phyloP scores from a whole-genome alignment of 2,888 invertebrate species.

The Eupithecia vulgata region DNA sequence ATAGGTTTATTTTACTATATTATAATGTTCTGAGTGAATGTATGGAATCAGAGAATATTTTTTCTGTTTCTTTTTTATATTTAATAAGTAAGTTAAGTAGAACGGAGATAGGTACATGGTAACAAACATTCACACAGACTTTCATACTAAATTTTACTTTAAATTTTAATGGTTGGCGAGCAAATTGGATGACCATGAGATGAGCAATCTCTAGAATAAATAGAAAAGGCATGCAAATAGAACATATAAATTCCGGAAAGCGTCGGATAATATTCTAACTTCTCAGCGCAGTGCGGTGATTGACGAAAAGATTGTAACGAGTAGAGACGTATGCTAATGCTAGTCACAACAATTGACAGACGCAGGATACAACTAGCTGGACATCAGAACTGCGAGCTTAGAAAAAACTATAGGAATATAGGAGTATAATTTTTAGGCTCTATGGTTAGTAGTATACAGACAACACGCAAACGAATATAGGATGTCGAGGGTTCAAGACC shows the following conservation, averaged over 20 bases:
- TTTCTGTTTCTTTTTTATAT: too few relatives aligned
- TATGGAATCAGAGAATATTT: too few relatives aligned
- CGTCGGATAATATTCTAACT: slow-evolving; percentile 20
- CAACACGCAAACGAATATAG: background rate
- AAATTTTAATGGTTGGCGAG: background rate
- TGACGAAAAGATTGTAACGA: slow-evolving; percentile 38
- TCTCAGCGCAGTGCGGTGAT: slow-evolving; percentile 31
- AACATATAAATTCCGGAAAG: slow-evolving; percentile 34
- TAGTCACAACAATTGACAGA: slow-evolving; percentile 32
- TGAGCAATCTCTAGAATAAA: background rate
- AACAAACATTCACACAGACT: too few relatives aligned
- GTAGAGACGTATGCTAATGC: slow-evolving; percentile 43
- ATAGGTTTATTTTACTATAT: too few relatives aligned
- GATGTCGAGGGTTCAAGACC: background rate
- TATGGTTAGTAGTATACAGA: too few relatives aligned
- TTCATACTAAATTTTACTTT: too few relatives aligned
- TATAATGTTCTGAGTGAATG: too few relatives aligned
- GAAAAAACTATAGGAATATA: too few relatives aligned
- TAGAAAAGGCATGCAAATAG: slow-evolving; percentile 20
- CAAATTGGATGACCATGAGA: background rate
- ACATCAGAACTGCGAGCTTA: slow-evolving; percentile 7
- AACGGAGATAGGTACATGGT: too few relatives aligned
- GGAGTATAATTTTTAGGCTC: too few relatives aligned
- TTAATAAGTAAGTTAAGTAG: too few relatives aligned
- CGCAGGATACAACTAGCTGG: slow-evolving; percentile 28